phyloP scores from a whole-genome alignment of 1,140 invertebrate species.

The Hylaeus anthracinus region DNA sequence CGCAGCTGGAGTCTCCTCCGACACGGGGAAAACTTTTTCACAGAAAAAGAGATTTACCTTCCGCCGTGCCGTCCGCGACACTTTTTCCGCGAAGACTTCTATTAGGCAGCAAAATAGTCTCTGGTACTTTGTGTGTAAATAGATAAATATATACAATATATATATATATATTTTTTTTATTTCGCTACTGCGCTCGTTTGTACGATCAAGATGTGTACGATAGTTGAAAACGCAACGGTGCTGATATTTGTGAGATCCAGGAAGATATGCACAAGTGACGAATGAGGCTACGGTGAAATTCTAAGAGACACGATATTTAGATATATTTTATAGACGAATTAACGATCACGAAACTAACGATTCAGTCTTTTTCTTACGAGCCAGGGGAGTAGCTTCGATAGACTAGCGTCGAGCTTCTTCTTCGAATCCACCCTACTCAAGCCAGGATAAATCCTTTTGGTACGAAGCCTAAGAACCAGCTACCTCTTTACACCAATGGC shows the following conservation, averaged over 20 bases:
- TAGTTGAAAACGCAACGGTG: too few relatives aligned
- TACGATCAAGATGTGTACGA: too few relatives aligned
- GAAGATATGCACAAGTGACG: too few relatives aligned
- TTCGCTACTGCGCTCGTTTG: too few relatives aligned
- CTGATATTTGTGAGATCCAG: not conserved
- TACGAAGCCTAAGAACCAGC: too few relatives aligned
- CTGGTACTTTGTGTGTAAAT: not conserved
- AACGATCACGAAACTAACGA: not conserved
- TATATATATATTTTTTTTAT: not conserved
- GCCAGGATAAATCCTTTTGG: too few relatives aligned
- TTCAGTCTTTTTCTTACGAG: not conserved
- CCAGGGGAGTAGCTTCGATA: not conserved
- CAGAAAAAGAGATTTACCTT: not conserved
- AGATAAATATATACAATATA: not conserved
- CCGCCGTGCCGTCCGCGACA: not conserved
- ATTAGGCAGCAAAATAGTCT: slow-evolving; percentile 18
- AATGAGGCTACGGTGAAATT: too few relatives aligned
- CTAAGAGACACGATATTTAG: too few relatives aligned
- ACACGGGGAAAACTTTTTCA: not conserved
- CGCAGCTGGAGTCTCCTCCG: too few relatives aligned
- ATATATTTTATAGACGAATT: too few relatives aligned
- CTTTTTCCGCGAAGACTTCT: not conserved
- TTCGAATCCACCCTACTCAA: not conserved
- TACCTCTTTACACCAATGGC: not conserved
- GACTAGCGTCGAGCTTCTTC: too few relatives aligned